These are phyloP conservation scores for Germaria angustata DNA, from an alignment of 2,888 invertebrate genomes.

Conservation along the genomic window DNA sequence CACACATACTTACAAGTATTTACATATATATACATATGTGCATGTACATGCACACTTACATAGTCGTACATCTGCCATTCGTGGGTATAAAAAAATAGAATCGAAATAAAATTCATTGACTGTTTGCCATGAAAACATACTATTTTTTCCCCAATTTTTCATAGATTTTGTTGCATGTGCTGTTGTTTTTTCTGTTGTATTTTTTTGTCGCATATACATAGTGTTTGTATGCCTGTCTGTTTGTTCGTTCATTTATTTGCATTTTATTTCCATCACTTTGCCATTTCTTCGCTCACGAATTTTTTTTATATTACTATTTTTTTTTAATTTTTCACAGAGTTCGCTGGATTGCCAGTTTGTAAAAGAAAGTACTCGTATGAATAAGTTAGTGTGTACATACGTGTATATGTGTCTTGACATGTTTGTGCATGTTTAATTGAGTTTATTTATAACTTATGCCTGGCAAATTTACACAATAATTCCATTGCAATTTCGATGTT, in stretches of 20 bases:
- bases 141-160: too few species aligned
- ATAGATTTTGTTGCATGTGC: too few species aligned
- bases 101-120: constrained; percentile 51
- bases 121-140: too few species aligned
- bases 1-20: too few species aligned
- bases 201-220: too few species aligned
- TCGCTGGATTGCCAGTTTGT: not conserved
- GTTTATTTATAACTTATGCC: constrained; percentile 43
- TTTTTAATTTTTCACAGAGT: constrained; percentile 3
- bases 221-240: not conserved
- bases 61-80: not conserved
- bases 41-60: too few species aligned
- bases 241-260: constrained; percentile 9
- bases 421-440: constrained; percentile 56
- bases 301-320: too few species aligned
- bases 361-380: not conserved
- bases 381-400: too few species aligned
- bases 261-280: constrained; percentile 46
- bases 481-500: constrained; percentile 10
- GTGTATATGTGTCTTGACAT: constrained; percentile 18
- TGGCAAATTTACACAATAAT: constrained; percentile 18
- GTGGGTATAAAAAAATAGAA: constrained; percentile 18
- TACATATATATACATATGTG: too few species aligned
- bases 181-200: too few species aligned
- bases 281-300: constrained; percentile 23